These are phyloP conservation scores for Pangasius mekongensis DNA, from an alignment of 2,797 vertebrate genomes.

Conservation along the genomic window DNA sequence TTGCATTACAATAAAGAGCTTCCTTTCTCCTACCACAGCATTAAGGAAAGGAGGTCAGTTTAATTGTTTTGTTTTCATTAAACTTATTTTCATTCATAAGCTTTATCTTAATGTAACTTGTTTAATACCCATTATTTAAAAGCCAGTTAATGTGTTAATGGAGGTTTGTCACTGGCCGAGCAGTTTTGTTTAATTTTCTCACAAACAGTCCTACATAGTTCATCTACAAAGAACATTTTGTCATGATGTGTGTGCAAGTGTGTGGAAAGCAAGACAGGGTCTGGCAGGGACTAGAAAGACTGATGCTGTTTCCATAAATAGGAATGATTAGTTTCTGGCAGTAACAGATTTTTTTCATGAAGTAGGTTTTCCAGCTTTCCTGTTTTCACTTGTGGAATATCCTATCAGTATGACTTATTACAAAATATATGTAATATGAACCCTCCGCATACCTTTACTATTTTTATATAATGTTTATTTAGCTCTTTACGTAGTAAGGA, in stretches of 20 bases:
- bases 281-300: constrained; percentile 24
- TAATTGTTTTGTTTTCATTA: neutral
- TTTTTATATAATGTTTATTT: neutral
- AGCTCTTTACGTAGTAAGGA: neutral
- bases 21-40: neutral
- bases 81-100: no score
- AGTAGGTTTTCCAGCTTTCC: constrained; percentile 25
- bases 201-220: neutral
- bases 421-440: neutral
- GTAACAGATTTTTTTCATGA: constrained; percentile 21
- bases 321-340: constrained; percentile 36
- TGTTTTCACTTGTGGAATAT: constrained; percentile 8
- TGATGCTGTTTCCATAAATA: constrained; percentile 48
- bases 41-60: neutral
- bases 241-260: constrained; percentile 26
- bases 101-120: neutral
- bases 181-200: constrained; percentile 22
- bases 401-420: neutral
- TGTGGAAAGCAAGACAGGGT: constrained; percentile 38
- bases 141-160: constrained; percentile 9
- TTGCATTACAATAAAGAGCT: constrained; percentile 9
- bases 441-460: neutral
- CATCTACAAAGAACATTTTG: constrained; percentile 33
- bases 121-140: neutral
- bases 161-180: neutral